A percentile compares a stretch with the other conserved stretches of the same genome.
These are phyloP conservation scores for Acomys russatus DNA, from an alignment of 2,797 vertebrate species.

Conservation along the genomic window DNA sequence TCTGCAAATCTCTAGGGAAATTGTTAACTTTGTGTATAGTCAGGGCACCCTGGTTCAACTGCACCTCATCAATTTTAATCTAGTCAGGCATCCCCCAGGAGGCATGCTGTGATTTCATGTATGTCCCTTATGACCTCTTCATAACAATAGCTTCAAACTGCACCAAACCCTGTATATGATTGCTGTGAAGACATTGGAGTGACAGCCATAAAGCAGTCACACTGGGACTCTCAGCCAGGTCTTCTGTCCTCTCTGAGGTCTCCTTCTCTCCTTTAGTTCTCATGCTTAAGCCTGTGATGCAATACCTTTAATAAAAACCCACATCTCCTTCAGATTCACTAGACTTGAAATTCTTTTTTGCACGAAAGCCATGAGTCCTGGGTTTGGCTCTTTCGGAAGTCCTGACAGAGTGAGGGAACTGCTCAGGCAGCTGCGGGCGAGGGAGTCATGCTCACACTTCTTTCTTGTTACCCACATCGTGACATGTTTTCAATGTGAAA, in stretches of 20 bases:
- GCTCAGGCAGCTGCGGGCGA: background rate
- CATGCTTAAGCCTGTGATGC: background rate
- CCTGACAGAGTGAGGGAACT: background rate
- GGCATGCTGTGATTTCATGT: background rate
- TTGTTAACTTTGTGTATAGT: background rate
- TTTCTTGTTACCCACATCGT: background rate
- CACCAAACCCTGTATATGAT: background rate
- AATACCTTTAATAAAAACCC: background rate
- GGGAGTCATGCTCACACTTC: background rate
- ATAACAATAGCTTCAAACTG: background rate
- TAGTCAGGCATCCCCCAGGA: background rate
- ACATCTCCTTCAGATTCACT: background rate
- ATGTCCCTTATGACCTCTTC: background rate
- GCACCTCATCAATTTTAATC: background rate
- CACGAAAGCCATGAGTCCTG: background rate
- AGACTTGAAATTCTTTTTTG: background rate
- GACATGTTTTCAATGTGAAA: constrained; percentile 25
- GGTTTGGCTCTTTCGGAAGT: background rate
- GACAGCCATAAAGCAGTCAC: background rate
- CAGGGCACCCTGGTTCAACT: background rate
- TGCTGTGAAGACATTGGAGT: background rate
- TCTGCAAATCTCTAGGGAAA: too few relatives aligned
- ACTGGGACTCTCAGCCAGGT: background rate
- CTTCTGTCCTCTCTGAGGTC: background rate
- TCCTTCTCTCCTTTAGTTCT: background rate